These are phyloP conservation scores for Molanna angustata DNA, from an alignment of 2,888 invertebrate species.

Conservation along the genomic window DNA sequence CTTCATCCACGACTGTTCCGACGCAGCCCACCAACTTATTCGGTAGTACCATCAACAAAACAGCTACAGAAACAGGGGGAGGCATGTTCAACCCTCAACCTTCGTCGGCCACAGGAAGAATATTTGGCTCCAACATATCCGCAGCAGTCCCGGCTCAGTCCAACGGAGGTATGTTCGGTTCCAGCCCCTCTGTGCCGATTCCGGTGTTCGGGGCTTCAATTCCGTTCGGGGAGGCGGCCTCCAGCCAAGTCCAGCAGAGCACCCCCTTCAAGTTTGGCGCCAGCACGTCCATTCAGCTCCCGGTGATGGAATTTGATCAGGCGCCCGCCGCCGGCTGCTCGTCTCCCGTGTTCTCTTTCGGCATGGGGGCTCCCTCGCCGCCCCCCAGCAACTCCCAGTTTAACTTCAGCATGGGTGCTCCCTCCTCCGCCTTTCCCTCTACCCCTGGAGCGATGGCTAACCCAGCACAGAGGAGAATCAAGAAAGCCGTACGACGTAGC, in stretches of 20 bases:
- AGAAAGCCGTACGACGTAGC: slow-evolving; percentile 29
- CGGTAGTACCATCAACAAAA: slow-evolving; percentile 8
- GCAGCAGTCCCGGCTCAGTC: slow-evolving; percentile 12
- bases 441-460: slow-evolving; percentile 20
- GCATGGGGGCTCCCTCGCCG: slow-evolving; percentile 33
- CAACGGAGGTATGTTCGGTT: slow-evolving; percentile 22
- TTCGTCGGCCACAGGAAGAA: slow-evolving; percentile 8
- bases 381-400: slow-evolving; percentile 26
- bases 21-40: slow-evolving; percentile 12
- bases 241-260: slow-evolving; percentile 6
- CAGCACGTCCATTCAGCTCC: slow-evolving; percentile 2
- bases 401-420: slow-evolving; percentile 30
- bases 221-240: slow-evolving; percentile 24
- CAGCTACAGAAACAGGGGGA: slow-evolving; percentile 7
- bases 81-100: slow-evolving; percentile 20
- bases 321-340: slow-evolving; percentile 11
- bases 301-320: slow-evolving; percentile 17
- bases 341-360: slow-evolving; percentile 39
- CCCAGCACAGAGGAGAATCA: slow-evolving; percentile 22
- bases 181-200: slow-evolving; percentile 22
- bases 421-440: slow-evolving; percentile 19
- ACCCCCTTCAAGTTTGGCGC: slow-evolving; percentile 23
- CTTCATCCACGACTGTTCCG: neutral
- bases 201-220: slow-evolving; percentile 28
- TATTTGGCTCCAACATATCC: slow-evolving; percentile 17